These are phyloP conservation scores for Electrona antarctica DNA, from an alignment of 2,113 vertebrate species.

Conservation along the genomic window DNA sequence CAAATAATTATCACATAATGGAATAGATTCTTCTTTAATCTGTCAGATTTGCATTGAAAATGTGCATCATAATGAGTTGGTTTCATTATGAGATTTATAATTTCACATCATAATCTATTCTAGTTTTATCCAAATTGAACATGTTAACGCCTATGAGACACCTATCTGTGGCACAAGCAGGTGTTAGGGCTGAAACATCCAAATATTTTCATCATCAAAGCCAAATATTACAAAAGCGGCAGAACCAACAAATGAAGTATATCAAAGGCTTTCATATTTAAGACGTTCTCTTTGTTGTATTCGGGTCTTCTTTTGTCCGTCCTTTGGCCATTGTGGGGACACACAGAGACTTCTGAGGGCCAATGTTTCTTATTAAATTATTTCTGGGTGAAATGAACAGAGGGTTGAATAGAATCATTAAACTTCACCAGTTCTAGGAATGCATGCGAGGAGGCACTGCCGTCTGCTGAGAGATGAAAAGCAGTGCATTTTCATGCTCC, in stretches of 20 bases:
- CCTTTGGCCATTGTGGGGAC: conserved; percentile 76
- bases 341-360: conserved; percentile 76
- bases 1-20: background rate
- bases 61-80: background rate
- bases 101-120: too few relatives aligned
- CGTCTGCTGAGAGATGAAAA: conserved; percentile 85
- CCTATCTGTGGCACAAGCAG: too few relatives aligned
- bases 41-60: background rate
- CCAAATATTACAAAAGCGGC: conserved; percentile 65
- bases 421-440: conserved; percentile 84
- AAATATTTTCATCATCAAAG: conserved; percentile 49
- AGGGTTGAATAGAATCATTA: conserved; percentile 86
- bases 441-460: conserved; percentile 74
- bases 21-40: background rate
- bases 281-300: conserved; percentile 69
- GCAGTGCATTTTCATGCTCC: conserved; percentile 82
- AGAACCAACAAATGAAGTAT: conserved; percentile 66
- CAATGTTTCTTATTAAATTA: conserved; percentile 89
- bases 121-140: too few relatives aligned
- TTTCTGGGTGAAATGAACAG: conserved; percentile 85
- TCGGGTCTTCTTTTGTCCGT: conserved; percentile 76
- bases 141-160: too few relatives aligned
- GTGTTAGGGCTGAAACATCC: background rate
- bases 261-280: conserved; percentile 76
- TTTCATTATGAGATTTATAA: too few relatives aligned